Conservation (phyloP, 2,888 invertebrate species). For the Phorcus lineatus region DNA sequence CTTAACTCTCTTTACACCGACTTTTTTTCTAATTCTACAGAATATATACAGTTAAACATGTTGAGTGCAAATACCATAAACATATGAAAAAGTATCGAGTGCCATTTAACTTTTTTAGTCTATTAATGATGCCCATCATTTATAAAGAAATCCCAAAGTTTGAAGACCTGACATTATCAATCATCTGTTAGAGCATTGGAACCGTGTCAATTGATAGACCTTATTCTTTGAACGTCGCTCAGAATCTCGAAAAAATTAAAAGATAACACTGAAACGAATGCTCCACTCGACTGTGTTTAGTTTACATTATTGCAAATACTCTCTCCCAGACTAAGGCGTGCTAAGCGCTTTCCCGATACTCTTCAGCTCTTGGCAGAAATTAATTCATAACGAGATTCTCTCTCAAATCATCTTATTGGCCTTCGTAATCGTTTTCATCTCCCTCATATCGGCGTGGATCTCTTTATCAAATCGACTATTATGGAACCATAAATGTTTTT, state of each 20-base stretch:
- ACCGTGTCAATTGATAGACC: neutral
- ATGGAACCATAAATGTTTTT: constrained; percentile 18
- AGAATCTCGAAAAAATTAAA: neutral
- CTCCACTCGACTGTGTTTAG: neutral
- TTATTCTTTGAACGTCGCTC: neutral
- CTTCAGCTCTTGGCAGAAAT: neutral
- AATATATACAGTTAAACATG: too few relatives aligned
- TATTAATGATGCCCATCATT: too few relatives aligned
- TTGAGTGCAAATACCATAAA: too few relatives aligned
- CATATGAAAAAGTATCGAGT: too few relatives aligned
- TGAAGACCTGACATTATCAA: too few relatives aligned
- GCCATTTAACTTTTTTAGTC: too few relatives aligned
- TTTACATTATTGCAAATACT: constrained; percentile 6
- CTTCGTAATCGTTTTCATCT: constrained; percentile 18
- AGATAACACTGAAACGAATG: constrained; percentile 5
- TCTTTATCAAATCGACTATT: constrained; percentile 21
- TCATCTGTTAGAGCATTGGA: too few relatives aligned
- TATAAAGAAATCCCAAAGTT: too few relatives aligned
- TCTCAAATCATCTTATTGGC: constrained; percentile 16
- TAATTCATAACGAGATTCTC: constrained; percentile 17
- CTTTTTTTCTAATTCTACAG: too few relatives aligned
- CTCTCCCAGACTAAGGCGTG: neutral
- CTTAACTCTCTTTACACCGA: too few relatives aligned
- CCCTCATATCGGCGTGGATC: neutral
- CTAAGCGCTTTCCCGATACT: constrained; percentile 17